Conservation (phyloP, 2,113 vertebrate species). For the Pseudorectes ferrugineus region DNA sequence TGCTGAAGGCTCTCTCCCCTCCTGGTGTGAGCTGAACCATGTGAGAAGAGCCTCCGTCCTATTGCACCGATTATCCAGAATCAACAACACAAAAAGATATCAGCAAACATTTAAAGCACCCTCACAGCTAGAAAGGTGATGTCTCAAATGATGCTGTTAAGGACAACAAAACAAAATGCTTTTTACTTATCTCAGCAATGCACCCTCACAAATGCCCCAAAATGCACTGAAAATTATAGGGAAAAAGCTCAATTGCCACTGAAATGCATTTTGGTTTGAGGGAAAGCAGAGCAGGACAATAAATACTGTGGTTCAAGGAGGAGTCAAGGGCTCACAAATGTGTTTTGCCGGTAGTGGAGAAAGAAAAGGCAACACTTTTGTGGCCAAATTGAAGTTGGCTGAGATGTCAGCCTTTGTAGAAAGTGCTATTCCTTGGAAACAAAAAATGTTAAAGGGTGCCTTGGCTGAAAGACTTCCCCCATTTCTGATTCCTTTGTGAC, state of each 20-base stretch:
- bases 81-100: not conserved
- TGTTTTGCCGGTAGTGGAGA: not conserved
- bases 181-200: conserved; percentile 20
- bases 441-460: not conserved
- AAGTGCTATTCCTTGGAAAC: not conserved
- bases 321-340: conserved; percentile 16
- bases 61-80: not conserved
- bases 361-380: conserved; percentile 10
- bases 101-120: not conserved
- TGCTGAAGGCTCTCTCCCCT: not conserved
- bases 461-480: not conserved
- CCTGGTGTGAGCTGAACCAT: rapidly evolving
- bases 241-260: not conserved
- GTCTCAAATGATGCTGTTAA: not conserved
- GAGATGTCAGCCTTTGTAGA: not conserved
- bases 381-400: not conserved
- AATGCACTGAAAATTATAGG: conserved; percentile 18
- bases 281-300: conserved; percentile 18
- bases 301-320: conserved; percentile 1
- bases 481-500: not conserved
- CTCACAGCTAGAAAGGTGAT: not conserved
- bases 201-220: not conserved
- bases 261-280: not conserved
- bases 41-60: not conserved
- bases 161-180: conserved; percentile 7